Base-by-base conservation (phyloP, 2,113 vertebrate genomes). In the Syngnathus typhle region DNA sequence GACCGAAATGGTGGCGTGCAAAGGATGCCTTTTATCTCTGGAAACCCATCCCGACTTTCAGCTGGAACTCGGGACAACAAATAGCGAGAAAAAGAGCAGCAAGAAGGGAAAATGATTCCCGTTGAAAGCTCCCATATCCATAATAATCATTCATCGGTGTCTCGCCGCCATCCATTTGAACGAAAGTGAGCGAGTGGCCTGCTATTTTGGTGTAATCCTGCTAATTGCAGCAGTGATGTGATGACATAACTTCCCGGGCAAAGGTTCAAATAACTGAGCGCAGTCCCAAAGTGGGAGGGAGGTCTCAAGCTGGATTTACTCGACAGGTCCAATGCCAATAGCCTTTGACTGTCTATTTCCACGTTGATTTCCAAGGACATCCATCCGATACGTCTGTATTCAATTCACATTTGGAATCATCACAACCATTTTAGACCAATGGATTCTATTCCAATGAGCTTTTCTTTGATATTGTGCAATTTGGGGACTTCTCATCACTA, bases 11-110 rank as follows among this genome's bases (percentile, higher is more conserved):
- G 64, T 65, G 16, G 54, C 61, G 52, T 58, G 51, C 71, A 43
- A 65, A 54, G 58, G 67, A 66, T 54, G 63, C 46, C 63, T 74
- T 75, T 78, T 60, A 69, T 54, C 41, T 51, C 47, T 19, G 38
- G 27, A 60, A 74, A 65, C 21, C 32, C 5, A 38, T 60, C 16
- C 5, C 6, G 6, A 41, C 37, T 39, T 60, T 21, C 10, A 39
- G 27, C 3, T 41, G 1, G 37, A 15, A 21, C 60, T 18, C 19
- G 0, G 11, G 44, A 61, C 55, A 55, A 38, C 49, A 36, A 49
- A 41, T 9, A 66, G 23, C n/a, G 60, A 18, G 55, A 15, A 55
- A 23, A 55, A 5, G 21, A 55, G 23, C 23, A 55, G 63, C 37
- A 52, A 69, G 6, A 61, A 13, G 6, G 38, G 19, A n/a, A 61